phyloP scores from a whole-genome alignment of 2,797 vertebrate species.

The Clarias pachynema region DNA sequence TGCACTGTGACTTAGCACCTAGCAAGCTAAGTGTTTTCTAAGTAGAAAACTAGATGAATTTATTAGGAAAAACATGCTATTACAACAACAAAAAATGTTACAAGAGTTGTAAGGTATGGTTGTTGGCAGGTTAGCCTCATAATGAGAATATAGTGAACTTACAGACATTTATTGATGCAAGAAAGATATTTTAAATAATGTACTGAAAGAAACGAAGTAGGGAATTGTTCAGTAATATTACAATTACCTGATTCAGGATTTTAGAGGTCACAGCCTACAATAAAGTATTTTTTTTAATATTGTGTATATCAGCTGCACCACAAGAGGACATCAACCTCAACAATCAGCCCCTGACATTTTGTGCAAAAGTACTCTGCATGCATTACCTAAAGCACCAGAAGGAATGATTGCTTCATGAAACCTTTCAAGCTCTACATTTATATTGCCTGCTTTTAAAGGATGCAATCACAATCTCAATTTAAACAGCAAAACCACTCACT shows the following conservation, averaged over 20 bases:
- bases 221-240: not conserved
- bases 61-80: not conserved
- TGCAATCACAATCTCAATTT: not conserved
- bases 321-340: not conserved
- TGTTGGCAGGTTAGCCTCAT: not conserved
- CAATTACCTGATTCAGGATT: not conserved
- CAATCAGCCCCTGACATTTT: not conserved
- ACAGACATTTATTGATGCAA: not conserved
- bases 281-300: not conserved
- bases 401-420: not conserved
- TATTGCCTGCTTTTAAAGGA: not conserved
- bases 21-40: slow-evolving; percentile 21
- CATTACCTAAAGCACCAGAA: not conserved
- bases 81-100: not conserved
- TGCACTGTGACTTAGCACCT: slow-evolving; percentile 12
- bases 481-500: not conserved
- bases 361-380: not conserved
- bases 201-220: not conserved
- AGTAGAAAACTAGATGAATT: not conserved
- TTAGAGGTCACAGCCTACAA: not conserved
- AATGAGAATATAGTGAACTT: not conserved
- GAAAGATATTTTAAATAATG: not conserved
- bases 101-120: not conserved
- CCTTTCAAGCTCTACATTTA: slow-evolving; percentile 1
- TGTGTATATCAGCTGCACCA: not conserved